phyloP scores from a whole-genome alignment of 2,113 vertebrate genomes.

The Gobius niger region DNA sequence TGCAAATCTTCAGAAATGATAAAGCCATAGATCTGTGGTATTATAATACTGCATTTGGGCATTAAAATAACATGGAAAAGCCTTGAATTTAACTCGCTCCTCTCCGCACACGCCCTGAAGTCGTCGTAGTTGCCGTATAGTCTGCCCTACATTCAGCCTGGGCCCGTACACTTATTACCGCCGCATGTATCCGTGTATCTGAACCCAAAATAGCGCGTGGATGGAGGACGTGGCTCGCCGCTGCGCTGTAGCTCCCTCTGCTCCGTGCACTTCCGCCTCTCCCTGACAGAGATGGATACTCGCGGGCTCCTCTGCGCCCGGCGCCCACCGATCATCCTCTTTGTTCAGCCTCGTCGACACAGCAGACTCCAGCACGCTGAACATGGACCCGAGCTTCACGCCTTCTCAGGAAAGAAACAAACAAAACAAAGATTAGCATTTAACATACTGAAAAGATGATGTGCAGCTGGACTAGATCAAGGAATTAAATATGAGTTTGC shows the following conservation, averaged over 20 bases:
- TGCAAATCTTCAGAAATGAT: too few relatives aligned
- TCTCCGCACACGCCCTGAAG: too few relatives aligned
- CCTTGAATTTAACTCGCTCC: too few relatives aligned
- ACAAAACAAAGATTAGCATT: too few relatives aligned
- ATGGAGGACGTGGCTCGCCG: slow-evolving; percentile 53
- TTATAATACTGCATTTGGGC: too few relatives aligned
- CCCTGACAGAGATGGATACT: slow-evolving; percentile 64
- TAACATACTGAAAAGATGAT: too few relatives aligned
- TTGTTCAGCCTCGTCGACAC: slow-evolving; percentile 16
- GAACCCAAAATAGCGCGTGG: slow-evolving; percentile 48
- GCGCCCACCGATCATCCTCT: slow-evolving; percentile 52
- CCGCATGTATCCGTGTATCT: not conserved
- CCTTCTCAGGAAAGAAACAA: too few relatives aligned
- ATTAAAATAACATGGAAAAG: too few relatives aligned
- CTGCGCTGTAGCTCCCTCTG: slow-evolving; percentile 36
- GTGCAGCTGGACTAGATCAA: too few relatives aligned
- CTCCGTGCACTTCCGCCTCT: slow-evolving; percentile 23
- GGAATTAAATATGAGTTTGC: too few relatives aligned
- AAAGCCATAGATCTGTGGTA: too few relatives aligned
- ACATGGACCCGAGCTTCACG: not conserved
- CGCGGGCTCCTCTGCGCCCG: slow-evolving; percentile 26
- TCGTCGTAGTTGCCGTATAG: not conserved
- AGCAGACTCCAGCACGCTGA: not conserved
- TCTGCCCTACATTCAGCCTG: slow-evolving; percentile 38
- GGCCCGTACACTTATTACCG: not conserved